Evolutionary conservation across 2,888 invertebrate genomes (phyloP).

Genomic region (Prosapia bicincta): DNA sequence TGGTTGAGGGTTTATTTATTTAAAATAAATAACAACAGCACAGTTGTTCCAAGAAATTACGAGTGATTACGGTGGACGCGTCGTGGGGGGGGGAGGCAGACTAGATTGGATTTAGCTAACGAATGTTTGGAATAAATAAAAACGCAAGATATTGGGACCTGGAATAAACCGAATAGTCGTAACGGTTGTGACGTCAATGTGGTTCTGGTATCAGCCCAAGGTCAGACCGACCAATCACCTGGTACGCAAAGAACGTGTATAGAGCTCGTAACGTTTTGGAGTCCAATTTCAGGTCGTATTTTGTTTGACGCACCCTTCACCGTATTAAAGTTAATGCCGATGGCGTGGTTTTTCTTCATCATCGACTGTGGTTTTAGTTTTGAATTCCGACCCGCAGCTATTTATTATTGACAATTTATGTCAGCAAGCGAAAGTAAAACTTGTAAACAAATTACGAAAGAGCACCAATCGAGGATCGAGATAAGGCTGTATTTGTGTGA

Average conservation of each 20-base stretch:
- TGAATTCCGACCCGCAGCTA: neutral
- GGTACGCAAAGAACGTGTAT: neutral
- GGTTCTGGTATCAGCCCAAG: neutral
- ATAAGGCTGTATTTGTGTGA: neutral
- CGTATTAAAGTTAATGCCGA: neutral
- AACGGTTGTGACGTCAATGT: neutral
- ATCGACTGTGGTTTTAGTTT: neutral
- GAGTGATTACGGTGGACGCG: too few species aligned
- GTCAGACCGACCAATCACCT: neutral
- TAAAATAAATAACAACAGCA: too few species aligned
- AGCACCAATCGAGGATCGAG: constrained; percentile 3
- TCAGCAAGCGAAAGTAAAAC: neutral
- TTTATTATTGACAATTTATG: constrained; percentile 25
- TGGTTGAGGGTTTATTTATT: too few species aligned
- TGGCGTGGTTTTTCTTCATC: neutral
- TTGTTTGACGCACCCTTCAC: neutral
- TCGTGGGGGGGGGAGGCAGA: too few species aligned
- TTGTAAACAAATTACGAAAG: neutral
- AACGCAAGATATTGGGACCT: too few species aligned
- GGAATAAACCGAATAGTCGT: too few species aligned
- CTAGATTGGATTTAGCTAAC: too few species aligned
- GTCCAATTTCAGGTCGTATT: neutral
- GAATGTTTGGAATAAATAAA: too few species aligned
- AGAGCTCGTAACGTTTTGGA: neutral
- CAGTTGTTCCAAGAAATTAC: too few species aligned